Conservation (phyloP, 2,888 invertebrate species). For the Brenthis ino region DNA sequence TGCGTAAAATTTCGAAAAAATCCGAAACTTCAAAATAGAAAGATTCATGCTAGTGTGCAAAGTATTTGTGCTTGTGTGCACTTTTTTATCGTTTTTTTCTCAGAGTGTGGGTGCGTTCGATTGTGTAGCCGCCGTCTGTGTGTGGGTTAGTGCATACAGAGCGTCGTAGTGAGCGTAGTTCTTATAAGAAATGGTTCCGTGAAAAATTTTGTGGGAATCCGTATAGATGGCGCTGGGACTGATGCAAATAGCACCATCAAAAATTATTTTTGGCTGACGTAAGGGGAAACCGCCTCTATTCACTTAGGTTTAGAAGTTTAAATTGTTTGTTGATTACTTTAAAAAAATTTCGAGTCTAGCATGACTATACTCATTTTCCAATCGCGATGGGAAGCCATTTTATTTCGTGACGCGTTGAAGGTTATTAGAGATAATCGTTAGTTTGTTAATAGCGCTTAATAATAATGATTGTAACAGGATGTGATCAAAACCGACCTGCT, state of each 20-base stretch:
- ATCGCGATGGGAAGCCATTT: conserved; percentile 42
- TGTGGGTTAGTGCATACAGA: conserved; percentile 52
- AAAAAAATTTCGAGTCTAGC: conserved; percentile 36
- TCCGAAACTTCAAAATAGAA: conserved; percentile 50
- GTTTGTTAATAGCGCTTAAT: conserved; percentile 36
- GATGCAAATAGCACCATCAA: conserved; percentile 63
- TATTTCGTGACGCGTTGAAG: conserved; percentile 41
- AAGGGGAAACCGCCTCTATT: conserved; percentile 22
- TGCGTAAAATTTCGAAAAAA: conserved; percentile 42
- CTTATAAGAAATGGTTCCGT: conserved; percentile 81
- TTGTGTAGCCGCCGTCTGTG: conserved; percentile 57
- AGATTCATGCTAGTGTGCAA: conserved; percentile 44
- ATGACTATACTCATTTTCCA: conserved; percentile 39
- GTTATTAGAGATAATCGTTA: conserved; percentile 41
- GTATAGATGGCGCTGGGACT: conserved; percentile 77
- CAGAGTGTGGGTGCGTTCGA: conserved; percentile 78
- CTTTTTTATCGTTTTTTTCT: conserved; percentile 81
- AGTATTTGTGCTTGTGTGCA: conserved; percentile 61
- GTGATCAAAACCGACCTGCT: conserved; percentile 20
- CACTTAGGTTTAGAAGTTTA: conserved; percentile 39
- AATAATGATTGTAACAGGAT: conserved; percentile 36
- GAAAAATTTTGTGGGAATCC: conserved; percentile 77
- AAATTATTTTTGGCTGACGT: conserved; percentile 56
- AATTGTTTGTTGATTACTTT: conserved; percentile 40
- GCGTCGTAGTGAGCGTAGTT: conserved; percentile 61